Percentiles rank a stretch among this genome's conserved stretches.
Evolutionary conservation across 2,797 vertebrate genomes (phyloP).

Genomic region (Lepidocolaptes lacrymiger): DNA sequence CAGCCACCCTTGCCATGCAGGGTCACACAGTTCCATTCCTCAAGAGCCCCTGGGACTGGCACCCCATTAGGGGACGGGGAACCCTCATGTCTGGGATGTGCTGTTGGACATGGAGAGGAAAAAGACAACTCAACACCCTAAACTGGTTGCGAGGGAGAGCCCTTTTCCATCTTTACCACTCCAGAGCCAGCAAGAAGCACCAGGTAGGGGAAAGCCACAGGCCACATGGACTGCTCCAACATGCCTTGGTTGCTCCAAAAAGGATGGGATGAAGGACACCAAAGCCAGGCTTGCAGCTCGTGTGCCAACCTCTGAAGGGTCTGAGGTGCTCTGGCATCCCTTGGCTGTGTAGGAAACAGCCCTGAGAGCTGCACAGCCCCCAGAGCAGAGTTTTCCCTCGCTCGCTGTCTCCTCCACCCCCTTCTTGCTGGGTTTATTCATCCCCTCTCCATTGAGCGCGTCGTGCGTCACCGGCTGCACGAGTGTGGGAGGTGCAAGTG

Average conservation of each 20-base stretch:
- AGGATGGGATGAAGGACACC: neutral
- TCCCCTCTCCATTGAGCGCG: neutral
- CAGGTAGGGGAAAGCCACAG: neutral
- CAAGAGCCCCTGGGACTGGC: too few species aligned
- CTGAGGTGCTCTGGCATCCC: neutral
- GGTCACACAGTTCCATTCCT: neutral
- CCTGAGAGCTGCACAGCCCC: neutral
- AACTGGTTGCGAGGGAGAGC: too few species aligned
- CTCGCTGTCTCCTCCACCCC: neutral
- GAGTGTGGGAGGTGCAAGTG: constrained; percentile 47
- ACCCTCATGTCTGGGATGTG: neutral
- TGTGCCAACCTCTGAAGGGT: fast-evolving
- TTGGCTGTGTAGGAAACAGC: neutral
- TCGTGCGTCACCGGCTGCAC: neutral
- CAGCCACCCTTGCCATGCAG: neutral
- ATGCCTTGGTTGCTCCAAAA: neutral
- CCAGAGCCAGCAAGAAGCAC: neutral
- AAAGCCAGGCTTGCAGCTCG: neutral
- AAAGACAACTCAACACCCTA: neutral
- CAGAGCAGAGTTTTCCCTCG: neutral
- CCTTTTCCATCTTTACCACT: neutral
- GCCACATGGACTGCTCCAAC: neutral
- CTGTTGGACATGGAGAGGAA: neutral
- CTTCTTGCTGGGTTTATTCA: constrained; percentile 37
- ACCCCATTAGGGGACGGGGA: neutral